Percentiles rank a stretch among this genome's conserved stretches.
These are phyloP conservation scores for Sesamia inferens DNA, from an alignment of 2,888 invertebrate genomes.

Conservation along the genomic window DNA sequence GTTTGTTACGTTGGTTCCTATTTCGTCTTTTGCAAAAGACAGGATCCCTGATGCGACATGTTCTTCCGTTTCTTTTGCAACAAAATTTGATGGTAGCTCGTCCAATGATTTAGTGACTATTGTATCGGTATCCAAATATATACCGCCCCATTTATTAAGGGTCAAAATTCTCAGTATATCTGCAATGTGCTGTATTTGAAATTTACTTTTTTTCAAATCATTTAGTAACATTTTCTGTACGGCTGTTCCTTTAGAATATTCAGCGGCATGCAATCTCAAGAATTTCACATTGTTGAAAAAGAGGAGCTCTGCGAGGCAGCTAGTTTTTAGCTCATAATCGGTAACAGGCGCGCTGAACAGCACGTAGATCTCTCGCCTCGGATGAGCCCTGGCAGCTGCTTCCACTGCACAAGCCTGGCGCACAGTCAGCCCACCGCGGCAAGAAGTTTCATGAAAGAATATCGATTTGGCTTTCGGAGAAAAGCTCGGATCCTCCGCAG, in stretches of 20 bases:
- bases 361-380: conserved; percentile 88
- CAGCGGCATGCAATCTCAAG: conserved; percentile 45
- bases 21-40: conserved; percentile 78
- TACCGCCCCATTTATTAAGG: conserved; percentile 93
- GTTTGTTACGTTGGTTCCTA: conserved; percentile 42
- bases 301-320: conserved; percentile 32
- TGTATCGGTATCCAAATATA: conserved; percentile 93
- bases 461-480: conserved; percentile 85
- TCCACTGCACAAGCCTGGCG: conserved; percentile 93
- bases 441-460: conserved; percentile 92
- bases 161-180: conserved; percentile 91
- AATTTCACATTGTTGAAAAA: conserved; percentile 42
- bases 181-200: conserved; percentile 87
- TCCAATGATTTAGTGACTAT: conserved; percentile 90
- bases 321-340: conserved; percentile 19
- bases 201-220: conserved; percentile 22
- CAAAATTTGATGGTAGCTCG: conserved; percentile 86
- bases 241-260: conserved; percentile 72
- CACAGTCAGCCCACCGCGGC: conserved; percentile 86
- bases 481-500: conserved; percentile 60
- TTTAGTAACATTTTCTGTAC: conserved; percentile 38
- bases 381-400: conserved; percentile 91
- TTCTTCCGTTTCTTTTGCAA: conserved; percentile 89
- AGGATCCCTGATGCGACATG: conserved; percentile 65
- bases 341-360: conserved; percentile 75